Evolutionary conservation across 2,113 vertebrate species (phyloP), one percentile per base, ranked within the genome.

Genomic region (Hypomesus transpacificus): DNA sequence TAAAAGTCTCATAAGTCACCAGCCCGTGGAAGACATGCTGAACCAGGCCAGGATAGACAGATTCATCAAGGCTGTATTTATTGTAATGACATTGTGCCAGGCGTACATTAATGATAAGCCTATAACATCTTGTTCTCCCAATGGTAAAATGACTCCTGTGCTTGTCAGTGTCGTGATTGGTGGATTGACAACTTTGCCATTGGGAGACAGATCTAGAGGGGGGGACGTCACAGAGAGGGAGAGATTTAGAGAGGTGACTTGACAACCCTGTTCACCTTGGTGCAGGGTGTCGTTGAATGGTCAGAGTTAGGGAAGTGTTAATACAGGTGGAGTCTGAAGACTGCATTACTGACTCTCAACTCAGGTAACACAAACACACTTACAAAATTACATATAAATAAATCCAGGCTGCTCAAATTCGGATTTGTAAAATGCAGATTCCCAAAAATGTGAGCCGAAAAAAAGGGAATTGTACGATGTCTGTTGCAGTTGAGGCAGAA

Each of bases 1-100:
- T 84, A 87, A 87, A 80, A 85, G 57, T 73, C 81, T 74, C 66
- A 83, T 87, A 84, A 88, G 85, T 90, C 87, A 82, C 58, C 1
- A 60, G 31, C 31, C 79, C 77, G 70, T 34, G 31, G 61, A 62
- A 75, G 34, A 70, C 54, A 70, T 3, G 18, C 62, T 1, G 66
- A 57, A 52, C 57, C 31, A 46, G 67, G 65, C 28, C 5, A 51
- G 69, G 63, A 56, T 20, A 66, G 87, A 84, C 80, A 83, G 71
- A 86, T 84, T 86, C 73, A 85, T 89, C 86, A 79, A 75, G 62
- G 28, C 11, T 7, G 31, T 78, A 77, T 85, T 86, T 80, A 86
- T 73, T 74, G 65, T 67, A 71, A 67, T 80, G 73, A 73, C 60
- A 52, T 69, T 4, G 39, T 26, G 59, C 61, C 73, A 31, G 50